These are phyloP conservation scores for Pyrocoelia pectoralis DNA, from an alignment of 2,888 invertebrate genomes.

Conservation along the genomic window DNA sequence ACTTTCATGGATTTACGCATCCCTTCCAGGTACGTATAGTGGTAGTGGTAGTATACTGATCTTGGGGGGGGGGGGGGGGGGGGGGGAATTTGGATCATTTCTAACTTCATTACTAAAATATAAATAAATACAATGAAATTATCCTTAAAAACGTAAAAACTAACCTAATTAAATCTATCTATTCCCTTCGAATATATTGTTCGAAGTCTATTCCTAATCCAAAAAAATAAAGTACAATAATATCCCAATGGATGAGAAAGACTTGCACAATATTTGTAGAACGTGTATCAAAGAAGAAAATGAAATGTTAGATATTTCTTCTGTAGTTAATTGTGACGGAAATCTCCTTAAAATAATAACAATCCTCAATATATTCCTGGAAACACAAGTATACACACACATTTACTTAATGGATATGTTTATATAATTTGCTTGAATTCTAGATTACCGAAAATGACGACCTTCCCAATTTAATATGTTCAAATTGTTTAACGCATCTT, in stretches of 20 bases:
- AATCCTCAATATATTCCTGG: slow-evolving; percentile 28
- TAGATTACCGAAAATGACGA: slow-evolving; percentile 21
- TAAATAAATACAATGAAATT: no score
- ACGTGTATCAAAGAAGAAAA: slow-evolving; percentile 30
- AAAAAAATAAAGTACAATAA: no score
- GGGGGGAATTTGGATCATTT: no score
- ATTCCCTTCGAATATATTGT: no score
- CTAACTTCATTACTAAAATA: no score
- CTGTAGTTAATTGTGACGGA: slow-evolving; percentile 23
- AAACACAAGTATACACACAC: slow-evolving; percentile 33
- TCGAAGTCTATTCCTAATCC: no score
- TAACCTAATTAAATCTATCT: no score
- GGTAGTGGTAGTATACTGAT: no score
- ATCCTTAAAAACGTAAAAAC: no score
- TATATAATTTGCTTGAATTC: slow-evolving; percentile 13
- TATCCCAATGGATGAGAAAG: slow-evolving; percentile 19
- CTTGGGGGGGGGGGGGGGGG: no score
- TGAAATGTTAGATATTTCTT: slow-evolving; percentile 21
- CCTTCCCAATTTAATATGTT: slow-evolving; percentile 42
- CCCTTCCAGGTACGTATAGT: no score
- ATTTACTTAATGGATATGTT: background rate
- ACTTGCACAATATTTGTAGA: slow-evolving; percentile 27
- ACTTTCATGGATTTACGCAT: no score
- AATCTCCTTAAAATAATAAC: slow-evolving; percentile 18
- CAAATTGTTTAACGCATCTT: slow-evolving; percentile 44